Base-by-base conservation (phyloP, 2,888 invertebrate species). In the Leucania comma region DNA sequence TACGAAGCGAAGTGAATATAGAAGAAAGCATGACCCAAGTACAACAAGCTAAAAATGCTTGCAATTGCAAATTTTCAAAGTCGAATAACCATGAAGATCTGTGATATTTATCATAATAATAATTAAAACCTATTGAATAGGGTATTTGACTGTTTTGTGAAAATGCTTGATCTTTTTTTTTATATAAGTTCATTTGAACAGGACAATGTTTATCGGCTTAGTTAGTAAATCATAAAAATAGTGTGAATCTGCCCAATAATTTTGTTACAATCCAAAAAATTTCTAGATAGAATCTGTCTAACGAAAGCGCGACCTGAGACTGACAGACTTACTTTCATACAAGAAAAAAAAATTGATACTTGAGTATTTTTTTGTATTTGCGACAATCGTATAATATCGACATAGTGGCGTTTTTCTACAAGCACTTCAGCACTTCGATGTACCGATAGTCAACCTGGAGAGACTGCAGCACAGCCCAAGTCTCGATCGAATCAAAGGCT, bases 1-100 rank as follows among this genome's bases (percentile, higher is more conserved):
- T 98, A 56, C 93, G 91, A 58, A 97, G 96, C 82, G 80, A 91
- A 68, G 87, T 93, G 2, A 83, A 70, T 42, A 85, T 94, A 17
- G 80, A 75, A 53, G 85, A 93, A 68, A 91, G 85, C 26, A 96
- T 95, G 95, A 92, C 91, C 3, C 91, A 88, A 73, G 93, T 95
- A n/a, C 90, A 92, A 26, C 95, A 95, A 78, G 83, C 89, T 29
- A 78, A 84, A 54, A 92, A 90, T 78, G 77, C 86, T 42, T 95
- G 94, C 80, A 85, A 90, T 51, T 95, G 95, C 71, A 70, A 87
- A 73, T 56, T 56, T 3, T 68, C 77, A 66, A 66, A 80, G 65
- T 51, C 64, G 51, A 78, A 74, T n/a, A 76, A 68, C 22, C 94
- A 84, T 69, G 93, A 93, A 83, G 95, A 95, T 75, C 88, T 95